A percentile compares a stretch with the other conserved stretches of the same genome.
Conservation (phyloP, 2,888 invertebrate genomes). For the Hofmannophila pseudospretella region DNA sequence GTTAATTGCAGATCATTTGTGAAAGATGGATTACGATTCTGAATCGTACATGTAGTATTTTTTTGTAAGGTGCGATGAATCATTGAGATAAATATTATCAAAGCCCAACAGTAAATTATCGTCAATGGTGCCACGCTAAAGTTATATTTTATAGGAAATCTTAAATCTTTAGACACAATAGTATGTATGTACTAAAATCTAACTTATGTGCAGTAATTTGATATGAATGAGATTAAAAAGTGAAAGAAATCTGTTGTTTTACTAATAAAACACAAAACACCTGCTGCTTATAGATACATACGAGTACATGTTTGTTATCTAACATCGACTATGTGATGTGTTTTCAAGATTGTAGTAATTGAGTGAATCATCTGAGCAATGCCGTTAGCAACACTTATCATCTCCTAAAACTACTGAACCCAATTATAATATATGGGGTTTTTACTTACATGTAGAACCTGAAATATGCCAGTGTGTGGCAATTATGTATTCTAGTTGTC, state of each 20-base stretch:
- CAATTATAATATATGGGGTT: too few species aligned
- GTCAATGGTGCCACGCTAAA: conserved; percentile 60
- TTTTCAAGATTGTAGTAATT: too few species aligned
- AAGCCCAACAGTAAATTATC: conserved; percentile 44
- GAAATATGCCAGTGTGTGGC: too few species aligned
- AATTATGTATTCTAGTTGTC: too few species aligned
- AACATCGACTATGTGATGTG: too few species aligned
- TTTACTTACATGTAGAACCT: too few species aligned
- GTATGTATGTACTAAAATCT: conserved; percentile 51
- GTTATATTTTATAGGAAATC: conserved; percentile 64
- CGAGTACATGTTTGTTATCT: too few species aligned
- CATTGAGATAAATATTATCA: conserved; percentile 48
- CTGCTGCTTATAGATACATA: too few species aligned
- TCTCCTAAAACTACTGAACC: too few species aligned
- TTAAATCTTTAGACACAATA: conserved; percentile 57
- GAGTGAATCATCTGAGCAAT: too few species aligned
- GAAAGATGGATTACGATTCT: conserved; percentile 50
- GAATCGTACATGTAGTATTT: conserved; percentile 53
- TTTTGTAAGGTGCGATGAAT: conserved; percentile 44
- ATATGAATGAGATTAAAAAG: conserved; percentile 73
- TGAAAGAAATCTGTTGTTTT: conserved; percentile 33
- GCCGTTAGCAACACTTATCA: too few species aligned
- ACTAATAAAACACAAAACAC: too few species aligned
- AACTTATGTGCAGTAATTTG: conserved; percentile 74
- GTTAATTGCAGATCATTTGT: conserved; percentile 44